A percentile compares a stretch with the other conserved stretches of the same genome.
Evolutionary conservation across 2,888 invertebrate genomes (phyloP).

Genomic region (Eilema caniola): DNA sequence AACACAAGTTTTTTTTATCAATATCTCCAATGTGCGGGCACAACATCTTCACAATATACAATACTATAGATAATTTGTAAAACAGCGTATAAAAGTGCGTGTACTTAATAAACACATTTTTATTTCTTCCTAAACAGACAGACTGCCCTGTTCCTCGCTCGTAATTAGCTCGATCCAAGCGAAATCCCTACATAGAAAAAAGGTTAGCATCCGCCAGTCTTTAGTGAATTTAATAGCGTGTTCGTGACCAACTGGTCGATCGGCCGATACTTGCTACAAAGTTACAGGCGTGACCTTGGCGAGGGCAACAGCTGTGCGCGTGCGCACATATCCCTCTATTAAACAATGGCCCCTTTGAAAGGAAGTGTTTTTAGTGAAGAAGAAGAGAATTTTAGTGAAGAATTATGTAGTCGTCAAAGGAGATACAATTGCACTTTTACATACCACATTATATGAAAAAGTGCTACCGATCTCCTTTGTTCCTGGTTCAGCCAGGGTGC

Average conservation of each 20-base stretch:
- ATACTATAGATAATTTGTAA: no score
- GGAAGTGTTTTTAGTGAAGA: background rate
- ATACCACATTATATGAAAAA: no score
- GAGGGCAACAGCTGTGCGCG: slow-evolving; percentile 15
- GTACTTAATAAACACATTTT: no score
- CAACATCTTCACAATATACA: no score
- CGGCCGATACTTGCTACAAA: slow-evolving; percentile 2
- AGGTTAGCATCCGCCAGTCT: background rate
- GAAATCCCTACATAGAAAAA: background rate
- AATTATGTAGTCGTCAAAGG: no score
- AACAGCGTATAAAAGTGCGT: no score
- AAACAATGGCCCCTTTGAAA: background rate
- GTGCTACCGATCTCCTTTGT: no score
- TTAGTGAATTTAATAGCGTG: background rate
- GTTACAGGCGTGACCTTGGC: slow-evolving; percentile 5
- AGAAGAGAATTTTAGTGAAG: no score
- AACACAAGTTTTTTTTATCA: no score
- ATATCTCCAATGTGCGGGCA: no score
- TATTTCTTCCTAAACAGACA: background rate
- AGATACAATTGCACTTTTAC: no score
- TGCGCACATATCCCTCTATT: slow-evolving; percentile 15
- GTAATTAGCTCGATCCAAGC: background rate
- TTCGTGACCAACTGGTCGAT: slow-evolving; percentile 5
- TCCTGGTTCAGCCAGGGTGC: no score
- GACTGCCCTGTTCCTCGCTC: background rate